A percentile compares a stretch with the other conserved stretches of the same genome.
Conservation (phyloP, 2,888 invertebrate genomes). For the Rhaphigaster nebulosa region DNA sequence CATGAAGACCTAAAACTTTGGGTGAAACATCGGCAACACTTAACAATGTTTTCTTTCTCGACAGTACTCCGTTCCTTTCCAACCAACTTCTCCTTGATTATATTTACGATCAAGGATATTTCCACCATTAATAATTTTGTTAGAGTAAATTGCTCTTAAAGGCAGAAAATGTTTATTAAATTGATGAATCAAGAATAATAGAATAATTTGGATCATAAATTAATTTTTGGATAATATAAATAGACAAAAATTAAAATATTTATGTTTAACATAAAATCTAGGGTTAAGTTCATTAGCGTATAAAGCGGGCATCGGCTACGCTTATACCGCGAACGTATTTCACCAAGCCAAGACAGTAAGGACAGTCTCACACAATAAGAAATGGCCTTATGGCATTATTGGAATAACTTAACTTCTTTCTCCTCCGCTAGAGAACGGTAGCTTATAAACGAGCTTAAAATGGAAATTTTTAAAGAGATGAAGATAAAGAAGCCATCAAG, state of each 20-base stretch:
- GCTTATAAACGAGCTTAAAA: constrained; percentile 59
- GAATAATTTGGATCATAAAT: no score
- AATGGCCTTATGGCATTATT: constrained; percentile 33
- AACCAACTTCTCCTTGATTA: no score
- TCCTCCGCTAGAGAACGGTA: constrained; percentile 5
- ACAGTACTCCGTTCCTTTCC: no score
- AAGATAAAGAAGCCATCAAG: constrained; percentile 58
- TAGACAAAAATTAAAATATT: background rate
- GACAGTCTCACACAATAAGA: background rate
- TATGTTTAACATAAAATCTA: background rate
- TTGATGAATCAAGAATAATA: no score
- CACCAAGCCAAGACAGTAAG: background rate
- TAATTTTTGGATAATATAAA: background rate
- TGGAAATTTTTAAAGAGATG: constrained; percentile 58
- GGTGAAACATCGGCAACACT: no score
- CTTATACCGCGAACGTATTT: background rate
- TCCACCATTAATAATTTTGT: no score
- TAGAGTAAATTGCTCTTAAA: no score
- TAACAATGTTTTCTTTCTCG: no score
- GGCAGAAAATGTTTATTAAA: no score
- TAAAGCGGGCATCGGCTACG: background rate
- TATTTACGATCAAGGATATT: no score
- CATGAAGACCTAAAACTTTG: no score
- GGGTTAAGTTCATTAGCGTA: background rate
- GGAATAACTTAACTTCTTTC: constrained; percentile 31